Base-by-base conservation (phyloP, 2,113 vertebrate genomes). In the Saccopteryx leptura region DNA sequence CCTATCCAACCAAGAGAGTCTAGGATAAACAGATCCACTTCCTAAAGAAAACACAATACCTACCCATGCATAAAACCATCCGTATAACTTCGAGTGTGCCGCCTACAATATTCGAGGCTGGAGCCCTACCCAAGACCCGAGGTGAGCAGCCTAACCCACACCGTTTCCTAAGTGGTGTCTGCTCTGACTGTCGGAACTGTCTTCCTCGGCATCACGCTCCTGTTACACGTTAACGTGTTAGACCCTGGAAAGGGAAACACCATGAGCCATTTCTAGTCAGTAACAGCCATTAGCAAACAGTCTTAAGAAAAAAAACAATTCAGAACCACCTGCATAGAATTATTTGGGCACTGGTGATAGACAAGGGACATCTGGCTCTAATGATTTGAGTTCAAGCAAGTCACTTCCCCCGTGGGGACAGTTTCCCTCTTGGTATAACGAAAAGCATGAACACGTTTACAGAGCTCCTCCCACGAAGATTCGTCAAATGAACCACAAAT, bases 401-500 rank as follows among this genome's bases (percentile, higher is more conserved):
- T 74, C 39, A 79, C 82, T 81, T 46, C 54, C 31, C 65, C 71
- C 83, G 65, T 81, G 11, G 33, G 46, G 80, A 24, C n/a, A 48
- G n/a, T 74, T 80, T 68, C 58, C 63, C 50, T 68, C 31, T 31
- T 82, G 81, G 21, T 68, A 63, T 31, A 89, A 76, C 82, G 54
- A 83, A 89, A 88, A 80, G 48, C 76, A 9, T 82, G 75, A 63
- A 54, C 24, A 15, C 39, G 48, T 83, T 75, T 94, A 84, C 79
- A 79, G 72, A 33, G 18, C 50, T 46, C 23, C 48, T 90, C 94
- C 72, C 28, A 74, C 23, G 23, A 79, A 31, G 85, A 60, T 86
- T 48, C 63, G 80, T 89, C 85, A 65, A 95, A 52, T 92, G 86
- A 86, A 68, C 68, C 39, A 3, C 46, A 68, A 96, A 61, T 66